Base-by-base conservation (phyloP, 2,113 vertebrate species). In the Shinisaurus crocodilurus region DNA sequence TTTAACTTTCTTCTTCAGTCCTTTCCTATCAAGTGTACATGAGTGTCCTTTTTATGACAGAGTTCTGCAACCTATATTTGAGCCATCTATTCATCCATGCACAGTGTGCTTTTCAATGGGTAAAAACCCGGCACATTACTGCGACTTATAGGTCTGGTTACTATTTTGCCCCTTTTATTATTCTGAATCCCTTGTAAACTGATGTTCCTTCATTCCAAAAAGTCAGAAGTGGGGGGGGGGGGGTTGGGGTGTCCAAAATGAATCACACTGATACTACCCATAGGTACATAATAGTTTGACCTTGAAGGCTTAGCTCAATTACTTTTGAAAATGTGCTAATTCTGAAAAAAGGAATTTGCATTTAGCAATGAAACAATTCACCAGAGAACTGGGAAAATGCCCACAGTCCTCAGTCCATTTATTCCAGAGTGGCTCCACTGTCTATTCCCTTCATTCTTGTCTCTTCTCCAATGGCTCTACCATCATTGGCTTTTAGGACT, bases 291-390 rank as follows among this genome's bases (percentile, higher is more conserved):
- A 48, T 13, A 48, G 43, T 43, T 34, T 50, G 3, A 76, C 57
- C 77, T 48, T 23, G 15, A 20, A 76, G 20, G 48, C 10, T 57
- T 54, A 75, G 48, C 37, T 25, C 54, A 65, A 70, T 76, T 48
- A 20, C 40, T 60, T 90, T 89, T 15, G 29, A 84, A 89, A 84
- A 77, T 34, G 8, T 77, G 43, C 54, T 50, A 25, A 40, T 85
- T 7, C 45, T 72, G 75, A 23, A 79, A 10, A 82, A 57, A 29
- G 50, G 74, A 85, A 79, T 69, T 85, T 86, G 69, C 89, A 87
- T 90, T 89, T 75, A 88, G 50, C 89, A 86, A n/a, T 34, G 63
- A 91, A 79, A 91, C 82, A 54, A 50, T 86, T 89, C 87, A 87
- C 83, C 74, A 67, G 82, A 67, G 85, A 91, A 91, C 60, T 75